These are phyloP conservation scores for Cichladusa arquata DNA, from an alignment of 2,113 vertebrate species.

Conservation along the genomic window DNA sequence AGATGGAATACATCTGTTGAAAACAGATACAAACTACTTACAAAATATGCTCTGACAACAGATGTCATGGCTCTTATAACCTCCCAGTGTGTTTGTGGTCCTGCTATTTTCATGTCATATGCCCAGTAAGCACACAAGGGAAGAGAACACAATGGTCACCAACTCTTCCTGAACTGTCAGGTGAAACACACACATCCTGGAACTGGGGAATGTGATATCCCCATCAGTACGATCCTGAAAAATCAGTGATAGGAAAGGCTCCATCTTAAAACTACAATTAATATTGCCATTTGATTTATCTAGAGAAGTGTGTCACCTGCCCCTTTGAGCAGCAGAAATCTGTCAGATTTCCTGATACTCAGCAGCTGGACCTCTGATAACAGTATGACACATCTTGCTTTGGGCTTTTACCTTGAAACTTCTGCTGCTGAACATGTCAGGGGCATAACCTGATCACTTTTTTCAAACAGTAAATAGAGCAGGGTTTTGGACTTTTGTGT, in stretches of 20 bases:
- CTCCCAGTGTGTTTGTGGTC: neutral
- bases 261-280: neutral
- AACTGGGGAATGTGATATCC: neutral
- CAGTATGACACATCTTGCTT: neutral
- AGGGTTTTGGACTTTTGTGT: neutral
- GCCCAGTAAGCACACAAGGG: fast-evolving
- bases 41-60: neutral
- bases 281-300: neutral
- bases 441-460: neutral
- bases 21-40: neutral
- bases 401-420: neutral
- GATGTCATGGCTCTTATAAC: neutral
- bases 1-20: neutral
- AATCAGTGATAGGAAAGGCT: neutral
- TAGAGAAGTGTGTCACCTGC: neutral
- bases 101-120: neutral
- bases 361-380: neutral
- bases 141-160: neutral
- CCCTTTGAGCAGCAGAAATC: neutral
- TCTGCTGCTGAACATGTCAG: neutral
- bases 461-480: neutral
- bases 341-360: neutral
- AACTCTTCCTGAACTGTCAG: neutral
- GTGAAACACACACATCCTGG: neutral
- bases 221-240: neutral